Percentiles rank a stretch among this genome's conserved stretches.
phyloP scores from a whole-genome alignment of 2,113 vertebrate genomes.

The Dicaeum eximium region DNA sequence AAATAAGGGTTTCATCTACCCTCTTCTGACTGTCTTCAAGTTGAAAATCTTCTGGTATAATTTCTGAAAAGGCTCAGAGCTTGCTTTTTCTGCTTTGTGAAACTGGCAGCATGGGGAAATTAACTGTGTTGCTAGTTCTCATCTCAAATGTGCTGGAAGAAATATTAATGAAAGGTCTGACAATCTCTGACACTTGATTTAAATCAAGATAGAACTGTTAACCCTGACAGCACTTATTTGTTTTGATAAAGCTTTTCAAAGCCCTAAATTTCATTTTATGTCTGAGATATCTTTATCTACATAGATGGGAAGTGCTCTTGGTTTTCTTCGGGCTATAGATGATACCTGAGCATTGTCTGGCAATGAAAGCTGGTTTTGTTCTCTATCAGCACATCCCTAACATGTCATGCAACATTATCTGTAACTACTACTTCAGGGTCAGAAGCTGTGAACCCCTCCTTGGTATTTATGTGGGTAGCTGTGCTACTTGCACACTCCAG shows the following conservation, averaged over 20 bases:
- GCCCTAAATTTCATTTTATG: background rate
- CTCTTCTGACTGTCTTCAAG: background rate
- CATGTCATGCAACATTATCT: background rate
- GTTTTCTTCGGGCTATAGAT: background rate
- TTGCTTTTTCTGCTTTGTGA: background rate
- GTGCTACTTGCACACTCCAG: background rate
- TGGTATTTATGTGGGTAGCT: background rate
- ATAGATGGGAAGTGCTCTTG: background rate
- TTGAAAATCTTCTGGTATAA: background rate
- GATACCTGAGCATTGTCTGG: background rate
- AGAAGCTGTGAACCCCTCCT: background rate
- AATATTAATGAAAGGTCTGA: background rate
- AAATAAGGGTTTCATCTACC: background rate
- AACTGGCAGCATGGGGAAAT: background rate
- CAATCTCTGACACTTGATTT: background rate
- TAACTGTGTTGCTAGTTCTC: background rate
- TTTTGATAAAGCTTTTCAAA: conserved; percentile 1
- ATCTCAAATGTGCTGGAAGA: background rate
- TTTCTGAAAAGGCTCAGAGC: background rate
- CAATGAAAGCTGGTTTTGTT: background rate
- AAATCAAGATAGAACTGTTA: background rate
- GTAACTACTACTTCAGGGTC: background rate
- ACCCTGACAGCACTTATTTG: background rate
- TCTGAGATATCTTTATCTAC: background rate
- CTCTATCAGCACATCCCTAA: background rate